A percentile compares a stretch with the other conserved stretches of the same genome.
phyloP scores from a whole-genome alignment of 2,113 vertebrate species.

The Ptyas mucosa region DNA sequence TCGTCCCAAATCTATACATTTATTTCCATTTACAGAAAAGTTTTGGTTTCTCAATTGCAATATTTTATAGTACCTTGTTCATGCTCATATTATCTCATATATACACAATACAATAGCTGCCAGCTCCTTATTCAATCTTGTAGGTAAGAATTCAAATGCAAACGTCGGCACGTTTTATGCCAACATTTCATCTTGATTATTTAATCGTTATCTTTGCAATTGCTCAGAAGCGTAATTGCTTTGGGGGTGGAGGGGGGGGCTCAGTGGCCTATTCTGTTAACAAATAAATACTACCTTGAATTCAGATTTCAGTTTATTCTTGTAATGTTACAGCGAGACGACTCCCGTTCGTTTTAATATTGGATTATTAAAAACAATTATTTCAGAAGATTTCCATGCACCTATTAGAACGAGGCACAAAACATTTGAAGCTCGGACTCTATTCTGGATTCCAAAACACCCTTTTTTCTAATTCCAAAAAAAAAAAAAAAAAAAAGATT shows the following conservation, averaged over 20 bases:
- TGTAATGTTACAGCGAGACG: neutral
- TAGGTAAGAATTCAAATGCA: neutral
- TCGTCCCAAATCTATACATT: neutral
- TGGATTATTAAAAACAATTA: neutral
- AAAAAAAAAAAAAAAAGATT: neutral
- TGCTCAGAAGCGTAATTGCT: fast-evolving
- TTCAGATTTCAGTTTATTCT: neutral
- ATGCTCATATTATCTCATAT: neutral
- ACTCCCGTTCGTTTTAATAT: neutral
- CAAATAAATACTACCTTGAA: neutral
- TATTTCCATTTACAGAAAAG: neutral
- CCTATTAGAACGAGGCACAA: neutral
- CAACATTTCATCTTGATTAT: neutral
- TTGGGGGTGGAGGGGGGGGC: neutral
- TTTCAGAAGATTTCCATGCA: neutral
- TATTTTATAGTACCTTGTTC: neutral
- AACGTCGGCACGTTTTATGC: neutral
- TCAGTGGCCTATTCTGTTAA: neutral
- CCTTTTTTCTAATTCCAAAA: neutral
- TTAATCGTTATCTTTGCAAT: neutral
- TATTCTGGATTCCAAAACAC: neutral
- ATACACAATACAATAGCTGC: neutral
- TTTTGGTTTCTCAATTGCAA: neutral
- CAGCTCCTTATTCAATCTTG: neutral
- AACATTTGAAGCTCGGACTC: neutral